Base-by-base conservation (phyloP, 2,797 vertebrate genomes). In the Coracias cyanogaster region DNA sequence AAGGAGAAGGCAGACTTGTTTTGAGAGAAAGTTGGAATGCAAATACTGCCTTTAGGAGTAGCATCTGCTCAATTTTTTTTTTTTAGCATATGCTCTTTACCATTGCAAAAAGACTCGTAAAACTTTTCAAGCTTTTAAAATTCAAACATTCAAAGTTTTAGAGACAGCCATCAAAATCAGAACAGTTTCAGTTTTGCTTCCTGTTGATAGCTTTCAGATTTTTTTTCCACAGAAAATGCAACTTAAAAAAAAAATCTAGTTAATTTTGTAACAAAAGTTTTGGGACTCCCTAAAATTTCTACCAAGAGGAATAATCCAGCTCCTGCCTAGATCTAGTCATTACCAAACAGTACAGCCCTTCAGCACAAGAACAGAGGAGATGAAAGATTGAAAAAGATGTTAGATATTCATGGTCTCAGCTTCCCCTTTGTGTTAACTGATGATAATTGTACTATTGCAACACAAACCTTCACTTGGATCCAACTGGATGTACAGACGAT, bases 21-120 rank as follows among this genome's bases (percentile, higher is more conserved):
- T 85, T 67, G 79, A 93, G 61, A 85, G 60, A 73, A 93, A 85
- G 31, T 71, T 96, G 65, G 69, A 83, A 83, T 74, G 49, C 51
- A 94, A 94, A 82, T 41, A 70, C 37, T 57, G 11, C 35, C 76
- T 94, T 83, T 39, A 78, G 89, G 88, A 81, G 61, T 20, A 78
- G 41, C 89, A 94, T 78, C 85, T 97, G 93, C 25, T 89, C 51
- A 5, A 10, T 41, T 39, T 5, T 7, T 11, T n/a, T 49, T 81
- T 66, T 71, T 82, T 13, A 74, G 15, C 57, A 58, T 80, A 66
- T 80, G 82, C 3, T 76, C 73, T 91, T 93, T 86, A 45, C 29
- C 22, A n/a, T 65, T 79, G 18, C 41, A 83, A 87, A 80, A 85
- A 57, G 64, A 60, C 64, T 82, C 10, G 0, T 48, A 78, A 66